Conservation (phyloP, 2,888 invertebrate species). For the Napeogenes sylphis region DNA sequence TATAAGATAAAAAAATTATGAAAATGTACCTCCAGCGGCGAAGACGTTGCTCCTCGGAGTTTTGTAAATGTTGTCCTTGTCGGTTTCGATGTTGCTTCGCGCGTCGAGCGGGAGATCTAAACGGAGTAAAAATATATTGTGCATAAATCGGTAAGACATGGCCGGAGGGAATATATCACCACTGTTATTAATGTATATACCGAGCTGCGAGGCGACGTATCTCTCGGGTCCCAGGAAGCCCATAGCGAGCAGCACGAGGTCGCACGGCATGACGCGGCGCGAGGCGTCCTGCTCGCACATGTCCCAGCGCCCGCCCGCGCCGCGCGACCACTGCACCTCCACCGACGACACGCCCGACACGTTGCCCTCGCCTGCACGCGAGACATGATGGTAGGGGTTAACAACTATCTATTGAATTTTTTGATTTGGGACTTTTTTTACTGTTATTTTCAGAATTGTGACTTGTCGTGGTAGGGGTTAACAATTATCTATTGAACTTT, state of each 20-base stretch:
- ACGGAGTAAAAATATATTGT: no score
- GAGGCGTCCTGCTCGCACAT: constrained; percentile 91
- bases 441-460: no score
- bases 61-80: constrained; percentile 83
- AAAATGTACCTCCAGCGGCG: constrained; percentile 91
- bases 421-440: not conserved
- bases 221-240: constrained; percentile 98
- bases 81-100: constrained; percentile 93
- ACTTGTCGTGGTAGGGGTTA: no score
- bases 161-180: no score
- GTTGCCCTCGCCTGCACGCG: constrained; percentile 80
- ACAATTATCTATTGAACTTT: not conserved
- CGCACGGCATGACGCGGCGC: constrained; percentile 87
- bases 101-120: constrained; percentile 88
- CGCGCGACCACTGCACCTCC: constrained; percentile 95
- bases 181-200: constrained; percentile 34
- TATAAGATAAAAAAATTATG: not conserved
- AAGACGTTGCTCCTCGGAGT: constrained; percentile 91
- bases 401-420: not conserved
- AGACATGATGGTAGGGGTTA: not conserved
- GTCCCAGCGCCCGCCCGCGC: constrained; percentile 94
- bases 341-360: constrained; percentile 95
- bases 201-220: constrained; percentile 87
- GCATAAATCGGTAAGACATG: no score
- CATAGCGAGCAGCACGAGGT: constrained; percentile 97